phyloP scores from a whole-genome alignment of 2,797 vertebrate species.

The Tenualosa thibaudeaui region DNA sequence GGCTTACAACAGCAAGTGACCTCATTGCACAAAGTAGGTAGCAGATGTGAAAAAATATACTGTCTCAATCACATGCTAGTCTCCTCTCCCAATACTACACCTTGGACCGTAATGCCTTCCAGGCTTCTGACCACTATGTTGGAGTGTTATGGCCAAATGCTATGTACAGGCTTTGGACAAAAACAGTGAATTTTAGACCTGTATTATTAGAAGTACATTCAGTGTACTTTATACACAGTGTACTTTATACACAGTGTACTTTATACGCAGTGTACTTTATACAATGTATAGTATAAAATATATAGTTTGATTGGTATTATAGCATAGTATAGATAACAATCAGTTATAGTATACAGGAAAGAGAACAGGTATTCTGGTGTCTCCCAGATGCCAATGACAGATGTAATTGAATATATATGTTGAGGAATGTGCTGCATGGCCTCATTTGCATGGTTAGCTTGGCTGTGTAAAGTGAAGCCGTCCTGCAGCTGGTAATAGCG shows the following conservation, averaged over 20 bases:
- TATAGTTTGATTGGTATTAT: background rate
- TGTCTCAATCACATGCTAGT: too few species aligned
- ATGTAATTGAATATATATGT: conserved; percentile 31
- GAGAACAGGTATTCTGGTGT: background rate
- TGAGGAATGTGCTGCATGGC: conserved; percentile 47
- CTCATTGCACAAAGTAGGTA: conserved; percentile 80
- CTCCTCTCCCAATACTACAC: background rate
- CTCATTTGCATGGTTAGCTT: conserved; percentile 49
- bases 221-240: too few species aligned
- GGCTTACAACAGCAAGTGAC: conserved; percentile 80
- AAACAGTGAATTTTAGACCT: background rate
- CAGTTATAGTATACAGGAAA: background rate
- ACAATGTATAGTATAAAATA: background rate
- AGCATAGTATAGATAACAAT: background rate
- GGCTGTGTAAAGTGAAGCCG: conserved; percentile 53
- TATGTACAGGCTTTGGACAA: too few species aligned
- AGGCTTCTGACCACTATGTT: background rate
- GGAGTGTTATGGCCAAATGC: background rate
- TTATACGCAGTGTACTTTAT: too few species aligned
- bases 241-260: background rate
- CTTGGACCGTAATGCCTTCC: background rate
- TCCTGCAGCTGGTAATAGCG: conserved; percentile 46
- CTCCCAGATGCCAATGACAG: conserved; percentile 22
- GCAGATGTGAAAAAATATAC: background rate
- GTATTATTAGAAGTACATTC: background rate